phyloP scores from a whole-genome alignment of 2,797 vertebrate genomes.

The Eremophila alpestris region DNA sequence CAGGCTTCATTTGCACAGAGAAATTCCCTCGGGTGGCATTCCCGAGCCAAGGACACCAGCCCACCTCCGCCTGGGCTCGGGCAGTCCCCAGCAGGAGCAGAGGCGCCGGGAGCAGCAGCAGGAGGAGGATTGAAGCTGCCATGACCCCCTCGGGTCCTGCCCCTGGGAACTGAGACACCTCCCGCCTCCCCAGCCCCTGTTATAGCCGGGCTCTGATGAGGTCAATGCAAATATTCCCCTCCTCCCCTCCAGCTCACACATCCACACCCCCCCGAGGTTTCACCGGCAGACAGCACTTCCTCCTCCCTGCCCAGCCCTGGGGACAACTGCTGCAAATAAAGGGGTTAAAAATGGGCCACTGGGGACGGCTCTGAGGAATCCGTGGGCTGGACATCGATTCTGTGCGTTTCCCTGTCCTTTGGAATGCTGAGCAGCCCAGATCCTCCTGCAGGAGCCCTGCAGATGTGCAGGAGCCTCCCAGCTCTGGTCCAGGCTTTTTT shows the following conservation, averaged over 20 bases:
- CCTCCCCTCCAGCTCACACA: background rate
- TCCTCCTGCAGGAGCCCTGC: background rate
- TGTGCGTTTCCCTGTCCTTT: background rate
- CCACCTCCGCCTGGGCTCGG: accelerated
- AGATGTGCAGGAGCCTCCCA: background rate
- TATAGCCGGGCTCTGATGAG: background rate
- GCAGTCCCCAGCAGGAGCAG: background rate
- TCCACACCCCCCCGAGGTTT: slow-evolving; percentile 45
- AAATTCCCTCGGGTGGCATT: background rate
- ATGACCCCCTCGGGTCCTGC: background rate
- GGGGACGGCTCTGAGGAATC: background rate
- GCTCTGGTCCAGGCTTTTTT: background rate
- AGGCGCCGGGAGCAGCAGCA: background rate
- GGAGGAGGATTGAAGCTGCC: background rate
- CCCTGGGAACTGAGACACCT: background rate
- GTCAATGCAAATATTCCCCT: slow-evolving; percentile 51
- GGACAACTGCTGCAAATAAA: background rate
- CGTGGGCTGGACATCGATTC: background rate
- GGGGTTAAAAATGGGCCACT: background rate
- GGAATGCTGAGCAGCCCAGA: background rate
- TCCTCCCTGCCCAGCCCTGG: background rate
- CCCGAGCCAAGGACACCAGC: accelerated
- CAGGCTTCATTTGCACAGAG: accelerated
- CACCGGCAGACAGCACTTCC: background rate
- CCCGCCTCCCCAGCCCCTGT: background rate